Evolutionary conservation across 2,113 vertebrate species (phyloP), one percentile per base, ranked within the genome.

Genomic region (Eolophus roseicapilla): DNA sequence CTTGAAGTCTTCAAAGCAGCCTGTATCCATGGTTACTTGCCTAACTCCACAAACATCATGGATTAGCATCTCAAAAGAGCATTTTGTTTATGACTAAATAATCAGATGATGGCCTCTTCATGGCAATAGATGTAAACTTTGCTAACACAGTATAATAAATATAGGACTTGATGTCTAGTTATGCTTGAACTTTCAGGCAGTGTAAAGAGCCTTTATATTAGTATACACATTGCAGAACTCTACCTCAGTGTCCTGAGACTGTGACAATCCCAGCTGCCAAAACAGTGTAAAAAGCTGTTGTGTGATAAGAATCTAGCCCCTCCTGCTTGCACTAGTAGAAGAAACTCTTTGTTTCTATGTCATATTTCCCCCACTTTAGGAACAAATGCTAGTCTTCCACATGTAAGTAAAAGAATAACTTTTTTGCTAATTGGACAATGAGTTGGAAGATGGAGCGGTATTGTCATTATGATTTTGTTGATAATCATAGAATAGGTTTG

Each of bases 1-100:
- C 91, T 80, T 94, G 53, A 92, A 91, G 74, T 82, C 88, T 97
- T 96, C 83, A 94, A 93, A 95, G 70, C 39, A 89, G 65, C 75
- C 59, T 55, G 77, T 93, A 87, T 84, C 88, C 71, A 82, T 84
- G 63, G 88, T 90, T 95, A 93, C 95, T 80, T 82, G 65, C 57
- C 74, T 87, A 86, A 69, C 49, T 76, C 67, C 4, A 7, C 43
- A 95, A 93, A 84, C 59, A 89, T 46, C 37, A 89, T 18, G 24
- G 67, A 91, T 89, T 93, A 92, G 62, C 70, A 96, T 79, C 86
- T 79, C 73, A 92, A 96, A 96, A 91, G 91, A 93, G 65, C 81
- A 77, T 87, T 87, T 95, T 93, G 41, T 90, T 93, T 91, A 92
- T 68, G 39, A 78, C 52, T 93, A 82, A 86, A 86, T 86, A 90